A percentile compares a stretch with the other conserved stretches of the same genome.
Conservation (phyloP, 2,888 invertebrate genomes). For the Omphaloscelis lunosa region DNA sequence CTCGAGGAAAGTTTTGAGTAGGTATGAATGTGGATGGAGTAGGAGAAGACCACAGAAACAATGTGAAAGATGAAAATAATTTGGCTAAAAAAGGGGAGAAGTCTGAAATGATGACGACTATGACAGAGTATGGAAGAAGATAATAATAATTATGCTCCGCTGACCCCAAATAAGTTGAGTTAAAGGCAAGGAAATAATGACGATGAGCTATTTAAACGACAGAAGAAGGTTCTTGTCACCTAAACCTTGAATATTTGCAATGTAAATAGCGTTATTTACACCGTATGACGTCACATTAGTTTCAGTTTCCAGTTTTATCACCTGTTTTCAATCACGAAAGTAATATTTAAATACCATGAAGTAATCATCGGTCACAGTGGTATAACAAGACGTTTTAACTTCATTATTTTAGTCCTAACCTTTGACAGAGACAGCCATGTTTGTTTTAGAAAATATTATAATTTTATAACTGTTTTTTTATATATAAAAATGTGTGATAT, state of each 20-base stretch:
- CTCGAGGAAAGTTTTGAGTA: background rate
- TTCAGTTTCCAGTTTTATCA: conserved; percentile 54
- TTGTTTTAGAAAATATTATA: conserved; percentile 14
- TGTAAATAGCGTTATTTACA: conserved; percentile 15
- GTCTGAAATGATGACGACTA: no score
- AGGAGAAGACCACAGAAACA: background rate
- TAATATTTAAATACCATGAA: conserved; percentile 58
- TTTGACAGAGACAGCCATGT: conserved; percentile 42
- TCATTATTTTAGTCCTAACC: conserved; percentile 53
- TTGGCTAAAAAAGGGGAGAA: background rate
- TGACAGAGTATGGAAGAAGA: background rate
- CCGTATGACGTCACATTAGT: conserved; percentile 32
- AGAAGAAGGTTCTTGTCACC: background rate
- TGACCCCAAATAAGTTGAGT: background rate
- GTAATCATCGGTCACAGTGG: conserved; percentile 57
- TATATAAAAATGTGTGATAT: conserved; percentile 54
- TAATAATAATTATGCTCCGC: no score
- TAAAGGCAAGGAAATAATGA: background rate
- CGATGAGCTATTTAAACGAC: background rate
- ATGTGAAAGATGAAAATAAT: no score
- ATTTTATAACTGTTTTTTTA: conserved; percentile 10
- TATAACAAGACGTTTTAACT: conserved; percentile 31
- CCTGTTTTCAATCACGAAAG: conserved; percentile 55
- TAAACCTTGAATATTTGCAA: background rate
- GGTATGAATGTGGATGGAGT: background rate